phyloP scores from a whole-genome alignment of 1,140 invertebrate species.

The Macrobrachium nipponense region DNA sequence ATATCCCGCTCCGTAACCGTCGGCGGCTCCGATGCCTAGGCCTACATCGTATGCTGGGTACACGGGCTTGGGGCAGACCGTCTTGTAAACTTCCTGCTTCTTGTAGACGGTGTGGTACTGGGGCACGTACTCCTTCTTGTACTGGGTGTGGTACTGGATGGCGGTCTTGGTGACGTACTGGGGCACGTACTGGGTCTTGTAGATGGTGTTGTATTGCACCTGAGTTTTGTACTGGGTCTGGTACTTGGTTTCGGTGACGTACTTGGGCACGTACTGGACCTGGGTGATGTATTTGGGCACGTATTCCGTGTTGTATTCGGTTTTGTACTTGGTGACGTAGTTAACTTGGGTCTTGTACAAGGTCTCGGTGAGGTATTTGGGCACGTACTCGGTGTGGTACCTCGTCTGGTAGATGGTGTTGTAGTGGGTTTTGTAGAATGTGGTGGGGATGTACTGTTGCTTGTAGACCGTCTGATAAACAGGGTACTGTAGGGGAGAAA shows the following conservation, averaged over 20 bases:
- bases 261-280: conserved; percentile 30
- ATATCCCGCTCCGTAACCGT: no score
- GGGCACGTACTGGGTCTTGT: conserved; percentile 41
- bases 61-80: conserved; percentile 14
- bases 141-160: conserved; percentile 38
- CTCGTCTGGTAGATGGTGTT: conserved; percentile 22
- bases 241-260: conserved; percentile 45
- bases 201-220: conserved; percentile 26
- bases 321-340: conserved; percentile 39
- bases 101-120: conserved; percentile 27
- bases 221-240: conserved; percentile 26
- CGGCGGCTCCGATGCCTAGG: no score
- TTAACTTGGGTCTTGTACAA: conserved; percentile 41
- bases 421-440: neutral
- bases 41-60: neutral
- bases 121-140: conserved; percentile 12
- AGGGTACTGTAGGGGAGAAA: no score
- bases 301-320: conserved; percentile 45
- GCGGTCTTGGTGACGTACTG: conserved; percentile 31
- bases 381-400: conserved; percentile 40
- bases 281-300: conserved; percentile 42
- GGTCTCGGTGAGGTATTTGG: conserved; percentile 29
- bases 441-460: neutral
- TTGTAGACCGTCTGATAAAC: neutral
- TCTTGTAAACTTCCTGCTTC: conserved; percentile 35